These are phyloP conservation scores for Meghimatium bilineatum DNA, from an alignment of 2,888 invertebrate genomes.

Conservation along the genomic window DNA sequence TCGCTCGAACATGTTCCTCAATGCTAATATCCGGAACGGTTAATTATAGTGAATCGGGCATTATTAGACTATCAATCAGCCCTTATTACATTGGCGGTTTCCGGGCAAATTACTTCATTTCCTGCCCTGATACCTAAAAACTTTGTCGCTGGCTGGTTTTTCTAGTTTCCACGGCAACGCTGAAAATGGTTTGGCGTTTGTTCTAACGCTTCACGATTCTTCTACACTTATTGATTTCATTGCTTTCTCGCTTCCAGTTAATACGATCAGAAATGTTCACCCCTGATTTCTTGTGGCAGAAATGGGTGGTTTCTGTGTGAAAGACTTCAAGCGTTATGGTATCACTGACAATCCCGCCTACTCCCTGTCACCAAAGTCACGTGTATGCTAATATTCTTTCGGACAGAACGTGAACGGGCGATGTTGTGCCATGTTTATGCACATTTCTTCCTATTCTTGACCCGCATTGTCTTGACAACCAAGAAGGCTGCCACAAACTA, in stretches of 20 bases:
- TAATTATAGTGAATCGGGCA: slow-evolving; percentile 37
- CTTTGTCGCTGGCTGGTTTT: slow-evolving; percentile 21
- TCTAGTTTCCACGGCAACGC: slow-evolving; percentile 26
- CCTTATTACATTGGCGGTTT: slow-evolving; percentile 40
- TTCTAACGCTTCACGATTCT: background rate
- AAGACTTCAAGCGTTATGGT: slow-evolving; percentile 2
- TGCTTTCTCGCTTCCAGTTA: background rate
- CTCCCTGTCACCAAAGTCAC: slow-evolving; percentile 2
- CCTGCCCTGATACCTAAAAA: slow-evolving; percentile 25
- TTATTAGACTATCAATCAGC: slow-evolving; percentile 45
- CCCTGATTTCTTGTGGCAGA: slow-evolving; percentile 22
- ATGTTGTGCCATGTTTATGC: slow-evolving; percentile 18
- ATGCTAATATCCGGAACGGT: slow-evolving; percentile 11
- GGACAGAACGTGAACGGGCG: background rate
- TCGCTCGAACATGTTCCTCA: background rate
- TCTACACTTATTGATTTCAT: slow-evolving; percentile 7
- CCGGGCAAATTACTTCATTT: slow-evolving; percentile 35
- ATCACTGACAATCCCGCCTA: background rate
- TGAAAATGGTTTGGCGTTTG: background rate
- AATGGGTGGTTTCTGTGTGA: slow-evolving; percentile 17
- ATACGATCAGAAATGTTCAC: slow-evolving; percentile 33
- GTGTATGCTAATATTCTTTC: slow-evolving; percentile 32
- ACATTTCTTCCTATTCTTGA: background rate
- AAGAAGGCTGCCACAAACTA: slow-evolving; percentile 2
- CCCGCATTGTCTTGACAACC: slow-evolving; percentile 37